Base-by-base conservation (phyloP, 2,113 vertebrate species). In the Cichladusa arquata region DNA sequence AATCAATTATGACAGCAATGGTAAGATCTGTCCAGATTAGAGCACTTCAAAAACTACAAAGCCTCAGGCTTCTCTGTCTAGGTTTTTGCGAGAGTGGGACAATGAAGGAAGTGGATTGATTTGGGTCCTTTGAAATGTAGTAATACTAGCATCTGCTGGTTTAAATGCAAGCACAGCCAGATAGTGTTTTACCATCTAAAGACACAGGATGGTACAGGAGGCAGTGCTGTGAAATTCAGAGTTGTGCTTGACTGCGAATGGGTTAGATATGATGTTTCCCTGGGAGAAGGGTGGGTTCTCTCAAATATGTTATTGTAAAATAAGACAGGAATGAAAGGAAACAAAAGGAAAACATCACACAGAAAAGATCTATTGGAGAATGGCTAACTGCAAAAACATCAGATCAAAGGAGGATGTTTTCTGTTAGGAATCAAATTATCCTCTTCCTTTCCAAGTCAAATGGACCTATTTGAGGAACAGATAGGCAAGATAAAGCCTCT, bases 1-100 rank as follows among this genome's bases (percentile, higher is more conserved):
- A 97, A 96, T 96, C 94, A 96, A 96, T 96, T 97, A 94, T 95
- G 96, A 96, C 96, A 96, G 96, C 83, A 84, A 72, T 93, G 86
- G 91, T 96, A 95, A 97, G 83, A 96, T 97, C 96, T 96, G 91
- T 96, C 86, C 61, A 92, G 96, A 97, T 96, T 91, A 96, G 91
- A 97, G 92, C 83, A 85, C 92, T 97, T 96, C 91, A 96, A 95
- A 96, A 96, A 93, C 80, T 92, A 91, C 93, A 97, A 87, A 96
- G 96, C 96, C 95, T 91, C 50, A 29, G 96, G 93, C 92, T 94
- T 86, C 88, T 86, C 90, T 92, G 79, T 86, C 90, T 88, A 90
- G 80, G 51, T 90, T 96, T 96, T 93, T 90, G 6, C 5, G 0
- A 87, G 92, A 92, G 53, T 71, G 53, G 93, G 60, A 93, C 93